phyloP scores from a whole-genome alignment of 2,888 invertebrate genomes.

The Ennomos fuscantarius region DNA sequence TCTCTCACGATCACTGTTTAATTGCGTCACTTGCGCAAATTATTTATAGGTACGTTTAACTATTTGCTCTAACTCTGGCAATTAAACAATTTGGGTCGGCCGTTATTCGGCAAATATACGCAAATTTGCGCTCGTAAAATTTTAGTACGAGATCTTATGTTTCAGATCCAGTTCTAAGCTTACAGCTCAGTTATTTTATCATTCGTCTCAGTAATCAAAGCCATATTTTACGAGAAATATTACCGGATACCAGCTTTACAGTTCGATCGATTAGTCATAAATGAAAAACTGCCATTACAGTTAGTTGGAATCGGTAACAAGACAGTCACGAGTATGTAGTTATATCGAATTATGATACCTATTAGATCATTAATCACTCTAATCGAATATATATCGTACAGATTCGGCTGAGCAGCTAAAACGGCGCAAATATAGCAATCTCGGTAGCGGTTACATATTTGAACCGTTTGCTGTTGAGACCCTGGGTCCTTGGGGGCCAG shows the following conservation, averaged over 20 bases:
- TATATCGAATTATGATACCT: constrained; percentile 11
- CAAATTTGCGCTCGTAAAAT: constrained; percentile 51
- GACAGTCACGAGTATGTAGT: constrained; percentile 19
- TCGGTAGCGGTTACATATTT: too few species aligned
- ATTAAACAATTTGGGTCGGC: constrained; percentile 59
- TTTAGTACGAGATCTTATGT: constrained; percentile 49
- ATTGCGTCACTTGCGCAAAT: constrained; percentile 25
- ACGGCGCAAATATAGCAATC: too few species aligned
- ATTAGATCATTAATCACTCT: constrained; percentile 33
- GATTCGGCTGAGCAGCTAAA: too few species aligned
- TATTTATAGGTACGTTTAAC: constrained; percentile 27
- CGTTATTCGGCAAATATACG: constrained; percentile 53
- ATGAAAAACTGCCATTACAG: constrained; percentile 34
- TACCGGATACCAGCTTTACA: constrained; percentile 31
- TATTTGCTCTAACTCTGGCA: constrained; percentile 49
- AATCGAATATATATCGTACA: too few species aligned
- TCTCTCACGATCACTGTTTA: constrained; percentile 23
- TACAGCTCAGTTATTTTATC: constrained; percentile 38
- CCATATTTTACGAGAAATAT: constrained; percentile 37
- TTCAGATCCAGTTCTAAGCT: constrained; percentile 39
- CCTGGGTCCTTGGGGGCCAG: too few species aligned
- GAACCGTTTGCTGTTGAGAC: too few species aligned
- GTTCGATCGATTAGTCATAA: constrained; percentile 38
- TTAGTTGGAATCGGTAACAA: constrained; percentile 28
- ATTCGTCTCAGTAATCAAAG: constrained; percentile 41